Percentiles rank a stretch among this genome's conserved stretches.
Conservation (phyloP, 2,113 vertebrate species). For the Chrysemys picta region DNA sequence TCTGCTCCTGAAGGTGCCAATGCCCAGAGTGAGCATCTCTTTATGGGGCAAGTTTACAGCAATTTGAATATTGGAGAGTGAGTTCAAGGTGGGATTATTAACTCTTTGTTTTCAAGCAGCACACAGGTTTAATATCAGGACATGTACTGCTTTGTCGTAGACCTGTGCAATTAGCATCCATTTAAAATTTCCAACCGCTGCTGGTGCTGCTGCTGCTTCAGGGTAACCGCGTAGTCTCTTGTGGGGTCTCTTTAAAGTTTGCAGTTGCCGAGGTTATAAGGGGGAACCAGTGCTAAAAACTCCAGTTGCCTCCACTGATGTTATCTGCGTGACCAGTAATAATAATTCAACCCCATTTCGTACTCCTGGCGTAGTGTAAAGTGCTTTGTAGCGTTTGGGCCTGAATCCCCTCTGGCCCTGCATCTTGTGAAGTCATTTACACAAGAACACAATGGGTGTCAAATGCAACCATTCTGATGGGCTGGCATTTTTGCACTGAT, state of each 20-base stretch:
- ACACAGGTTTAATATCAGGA: neutral
- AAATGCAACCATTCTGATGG: neutral
- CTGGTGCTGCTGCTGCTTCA: neutral
- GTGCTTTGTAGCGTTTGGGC: neutral
- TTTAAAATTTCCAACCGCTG: neutral
- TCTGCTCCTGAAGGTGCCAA: neutral
- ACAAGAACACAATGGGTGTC: neutral
- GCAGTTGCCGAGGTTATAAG: neutral
- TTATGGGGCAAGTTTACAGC: neutral
- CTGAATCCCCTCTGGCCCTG: neutral
- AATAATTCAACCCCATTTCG: slow-evolving; percentile 24
- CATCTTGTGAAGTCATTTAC: neutral
- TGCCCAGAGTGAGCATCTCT: accelerated
- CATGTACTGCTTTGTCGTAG: neutral
- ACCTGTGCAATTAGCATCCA: neutral
- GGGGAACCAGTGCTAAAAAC: neutral
- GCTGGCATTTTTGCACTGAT: neutral
- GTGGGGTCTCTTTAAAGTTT: neutral
- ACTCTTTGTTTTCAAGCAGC: neutral
- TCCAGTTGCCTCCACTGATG: slow-evolving; percentile 10
- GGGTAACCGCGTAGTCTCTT: neutral
- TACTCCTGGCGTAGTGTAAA: neutral
- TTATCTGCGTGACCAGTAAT: slow-evolving; percentile 32
- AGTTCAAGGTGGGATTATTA: accelerated
- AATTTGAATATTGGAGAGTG: neutral